A percentile compares a stretch with the other conserved stretches of the same genome.
Evolutionary conservation across 1,140 invertebrate genomes (phyloP).

Genomic region (Megalonaias nervosa): DNA sequence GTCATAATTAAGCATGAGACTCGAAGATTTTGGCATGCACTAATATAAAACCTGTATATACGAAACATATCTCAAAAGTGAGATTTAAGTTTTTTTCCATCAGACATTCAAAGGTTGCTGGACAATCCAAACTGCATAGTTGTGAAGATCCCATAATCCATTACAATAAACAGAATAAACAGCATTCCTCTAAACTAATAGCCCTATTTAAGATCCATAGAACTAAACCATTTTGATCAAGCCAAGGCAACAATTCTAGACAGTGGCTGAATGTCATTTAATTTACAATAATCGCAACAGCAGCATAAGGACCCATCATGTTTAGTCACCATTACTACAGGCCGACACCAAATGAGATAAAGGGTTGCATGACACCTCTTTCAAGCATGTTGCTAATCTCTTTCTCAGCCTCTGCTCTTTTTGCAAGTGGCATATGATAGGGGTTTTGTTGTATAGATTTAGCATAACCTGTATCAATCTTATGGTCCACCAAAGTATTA

Average conservation of each 20-base stretch:
- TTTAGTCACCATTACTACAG: slow-evolving; percentile 72
- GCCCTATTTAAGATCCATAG: slow-evolving; percentile 12
- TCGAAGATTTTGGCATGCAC: no score
- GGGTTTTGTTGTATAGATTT: slow-evolving; percentile 21
- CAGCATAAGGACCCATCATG: slow-evolving; percentile 67
- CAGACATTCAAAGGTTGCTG: no score
- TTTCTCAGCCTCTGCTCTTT: slow-evolving; percentile 21
- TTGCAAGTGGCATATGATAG: slow-evolving; percentile 9
- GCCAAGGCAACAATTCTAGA: slow-evolving; percentile 17
- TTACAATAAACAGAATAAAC: no score
- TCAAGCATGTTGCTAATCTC: slow-evolving; percentile 39
- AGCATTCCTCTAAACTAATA: no score
- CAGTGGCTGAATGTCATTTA: background rate
- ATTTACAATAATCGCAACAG: slow-evolving; percentile 25
- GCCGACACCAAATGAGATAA: slow-evolving; percentile 61
- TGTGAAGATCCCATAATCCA: no score
- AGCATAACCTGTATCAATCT: slow-evolving; percentile 37
- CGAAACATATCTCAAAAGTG: no score
- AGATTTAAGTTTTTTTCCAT: no score
- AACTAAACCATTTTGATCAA: slow-evolving; percentile 11
- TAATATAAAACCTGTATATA: no score
- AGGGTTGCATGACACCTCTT: slow-evolving; percentile 50
- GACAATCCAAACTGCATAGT: no score
- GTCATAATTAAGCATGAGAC: no score
- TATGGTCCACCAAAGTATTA: slow-evolving; percentile 28